Evolutionary conservation across 2,797 vertebrate species (phyloP).

Genomic region (Tamandua tetradactyla): DNA sequence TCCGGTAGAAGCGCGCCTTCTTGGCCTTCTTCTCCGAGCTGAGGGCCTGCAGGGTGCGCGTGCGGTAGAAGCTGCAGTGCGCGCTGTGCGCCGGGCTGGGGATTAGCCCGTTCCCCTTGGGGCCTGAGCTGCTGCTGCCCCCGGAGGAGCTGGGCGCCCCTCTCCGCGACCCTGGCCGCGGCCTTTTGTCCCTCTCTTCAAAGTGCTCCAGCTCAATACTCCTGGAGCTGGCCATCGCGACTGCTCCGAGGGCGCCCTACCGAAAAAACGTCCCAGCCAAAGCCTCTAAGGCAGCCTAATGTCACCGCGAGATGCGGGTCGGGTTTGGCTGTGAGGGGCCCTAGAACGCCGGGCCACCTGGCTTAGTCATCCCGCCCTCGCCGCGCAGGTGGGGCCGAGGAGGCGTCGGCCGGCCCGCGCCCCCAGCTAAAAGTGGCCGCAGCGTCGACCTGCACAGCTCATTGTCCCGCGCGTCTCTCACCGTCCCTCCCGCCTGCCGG

Average conservation of each 20-base stretch:
- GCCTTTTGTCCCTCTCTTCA: constrained; percentile 93
- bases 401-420: background rate
- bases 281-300: background rate
- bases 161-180: constrained; percentile 85
- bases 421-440: constrained; percentile 25
- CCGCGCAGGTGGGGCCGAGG: constrained; percentile 57
- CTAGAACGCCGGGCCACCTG: constrained; percentile 57
- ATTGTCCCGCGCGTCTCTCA: constrained; percentile 38
- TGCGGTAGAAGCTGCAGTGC: constrained; percentile 98
- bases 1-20: constrained; percentile 97
- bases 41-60: constrained; percentile 96
- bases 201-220: constrained; percentile 97
- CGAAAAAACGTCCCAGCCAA: background rate
- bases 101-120: constrained; percentile 91
- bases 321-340: background rate
- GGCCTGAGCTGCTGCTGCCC: constrained; percentile 85
- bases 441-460: constrained; percentile 43
- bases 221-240: constrained; percentile 86
- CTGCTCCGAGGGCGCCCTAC: background rate
- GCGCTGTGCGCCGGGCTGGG: constrained; percentile 98
- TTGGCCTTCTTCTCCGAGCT: constrained; percentile 95
- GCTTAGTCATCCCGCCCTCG: constrained; percentile 53
- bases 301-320: background rate
- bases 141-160: constrained; percentile 81
- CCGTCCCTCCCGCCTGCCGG: background rate